Base-by-base conservation (phyloP, 53 echinoderm and acorn worm genomes). In the Antedon mediterranea region DNA sequence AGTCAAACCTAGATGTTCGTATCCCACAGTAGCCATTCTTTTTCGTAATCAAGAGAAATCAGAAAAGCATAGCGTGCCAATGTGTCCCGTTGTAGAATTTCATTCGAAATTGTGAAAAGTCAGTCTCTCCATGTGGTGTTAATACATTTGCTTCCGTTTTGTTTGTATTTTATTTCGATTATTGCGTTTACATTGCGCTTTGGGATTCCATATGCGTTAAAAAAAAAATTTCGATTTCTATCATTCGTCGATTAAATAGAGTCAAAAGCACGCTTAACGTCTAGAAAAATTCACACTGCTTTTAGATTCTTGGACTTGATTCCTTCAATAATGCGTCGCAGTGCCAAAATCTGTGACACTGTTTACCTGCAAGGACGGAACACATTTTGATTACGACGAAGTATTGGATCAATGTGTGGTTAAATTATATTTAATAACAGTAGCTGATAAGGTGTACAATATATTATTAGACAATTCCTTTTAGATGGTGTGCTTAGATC, bases 321-420 rank as follows among this genome's bases (percentile, higher is more conserved):
- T 2, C 57, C 11, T 32, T 81, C 75, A 74, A 81, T 81, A 71
- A 81, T 81, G 32, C 44, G 41, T 42, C 75, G 34, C 31, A 41
- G 31, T 9, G 75, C 30, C 8, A 81, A 71, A 29, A 81, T 74
- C 57, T 81, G 81, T 28, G 81, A 43, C 0, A 74, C 31, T 0
- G 81, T 81, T 27, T 81, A 74, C 71, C 81, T 75, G 0, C 75
- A 75, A 33, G 29, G 34, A 31, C 81, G 31, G n/a, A 43, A 75
- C 0, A 75, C 57, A 26, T 43, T 81, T 43, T 75, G 32, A 43
- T 37, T 81, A 27, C 75, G 43, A 8, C 43, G 75, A 42, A 75
- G 73, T 33, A 37, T 32, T 30, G 75, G 81, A 18, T 81, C 31
- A 9, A 81, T 28, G 34, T 75, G 31, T 6, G 74, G 81, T 30